Evolutionary conservation across 2,113 vertebrate genomes (phyloP), one percentile per base, ranked within the genome.

Genomic region (Scytalopus superciliaris): DNA sequence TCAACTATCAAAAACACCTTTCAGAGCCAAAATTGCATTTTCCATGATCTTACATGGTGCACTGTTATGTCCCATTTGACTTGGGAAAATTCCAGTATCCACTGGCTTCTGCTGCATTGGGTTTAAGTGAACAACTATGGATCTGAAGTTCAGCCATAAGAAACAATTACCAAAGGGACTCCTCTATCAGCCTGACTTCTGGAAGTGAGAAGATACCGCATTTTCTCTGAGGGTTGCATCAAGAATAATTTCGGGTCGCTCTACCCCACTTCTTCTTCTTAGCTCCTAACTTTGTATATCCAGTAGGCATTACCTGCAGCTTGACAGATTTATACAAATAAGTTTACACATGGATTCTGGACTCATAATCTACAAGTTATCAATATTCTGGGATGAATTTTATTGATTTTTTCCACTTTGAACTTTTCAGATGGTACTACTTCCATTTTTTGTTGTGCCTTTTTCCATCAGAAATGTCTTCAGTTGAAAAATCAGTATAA

Each of bases 21-120:
- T 93, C 79, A 35, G 80, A 93, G 94, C 92, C 96, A 96, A 88
- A 89, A 86, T 27, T 63, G 44, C 16, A 10, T 92, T 96, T 97
- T 95, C 96, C 85, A 23, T 94, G 52, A 92, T 90, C 75, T 93
- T 94, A 75, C 3, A 10, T n/a, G 17, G 28, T 72, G 12, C 28
- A 49, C 33, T 74, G 33, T 68, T 81, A 40, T 18, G 42, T 93
- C 33, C 76, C 45, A 8, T 60, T 62, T 28, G 31, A 42, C 83
- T 81, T 93, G 69, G 76, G 73, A 49, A 72, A 56, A 31, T 78
- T 93, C 90, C 96, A 82, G n/a, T 24, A 14, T 37, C 28, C 62
- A 8, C 49, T 53, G 56, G 56, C 25, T 92, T 78, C 28, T 47
- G 53, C 52, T 67, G 31, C 3, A 0, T 8, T 53, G 42, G 5